Evolutionary conservation across 2,113 vertebrate genomes (phyloP).

Genomic region (Bubo bubo): DNA sequence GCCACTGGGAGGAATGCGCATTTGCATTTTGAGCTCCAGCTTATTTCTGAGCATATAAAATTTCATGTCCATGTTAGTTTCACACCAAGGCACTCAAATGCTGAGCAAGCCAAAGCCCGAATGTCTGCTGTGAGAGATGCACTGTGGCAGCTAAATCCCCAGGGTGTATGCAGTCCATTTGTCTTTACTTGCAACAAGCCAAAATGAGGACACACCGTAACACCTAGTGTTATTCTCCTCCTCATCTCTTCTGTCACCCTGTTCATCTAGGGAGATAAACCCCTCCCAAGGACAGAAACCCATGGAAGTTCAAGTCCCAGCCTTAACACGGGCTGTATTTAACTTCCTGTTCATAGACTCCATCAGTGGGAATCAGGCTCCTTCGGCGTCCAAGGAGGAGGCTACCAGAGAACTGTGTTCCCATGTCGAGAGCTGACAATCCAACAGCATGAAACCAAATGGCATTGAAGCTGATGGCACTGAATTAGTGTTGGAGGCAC

Average conservation of each 20-base stretch:
- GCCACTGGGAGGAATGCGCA: not conserved
- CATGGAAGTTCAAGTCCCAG: not conserved
- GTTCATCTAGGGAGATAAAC: not conserved
- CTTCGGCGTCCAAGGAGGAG: rapidly evolving
- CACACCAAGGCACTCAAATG: not conserved
- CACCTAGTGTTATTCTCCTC: not conserved
- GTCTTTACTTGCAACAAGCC: not conserved
- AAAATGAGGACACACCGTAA: not conserved
- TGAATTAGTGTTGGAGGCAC: not conserved
- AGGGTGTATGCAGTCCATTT: not conserved
- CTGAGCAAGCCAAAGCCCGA: not conserved
- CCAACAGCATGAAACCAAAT: not conserved
- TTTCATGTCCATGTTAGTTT: not conserved
- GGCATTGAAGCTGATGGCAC: not conserved
- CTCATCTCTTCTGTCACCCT: not conserved
- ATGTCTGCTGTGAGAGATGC: not conserved
- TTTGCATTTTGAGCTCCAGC: not conserved
- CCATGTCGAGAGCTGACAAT: rapidly evolving
- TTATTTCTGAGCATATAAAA: not conserved
- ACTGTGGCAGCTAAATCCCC: not conserved
- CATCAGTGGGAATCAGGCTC: not conserved
- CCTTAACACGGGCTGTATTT: not conserved
- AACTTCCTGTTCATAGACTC: not conserved
- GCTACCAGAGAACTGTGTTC: not conserved
- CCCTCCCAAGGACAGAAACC: not conserved